Percentiles rank a stretch among this genome's conserved stretches.
Evolutionary conservation across 2,113 vertebrate species (phyloP).

Genomic region (Alosa alosa): DNA sequence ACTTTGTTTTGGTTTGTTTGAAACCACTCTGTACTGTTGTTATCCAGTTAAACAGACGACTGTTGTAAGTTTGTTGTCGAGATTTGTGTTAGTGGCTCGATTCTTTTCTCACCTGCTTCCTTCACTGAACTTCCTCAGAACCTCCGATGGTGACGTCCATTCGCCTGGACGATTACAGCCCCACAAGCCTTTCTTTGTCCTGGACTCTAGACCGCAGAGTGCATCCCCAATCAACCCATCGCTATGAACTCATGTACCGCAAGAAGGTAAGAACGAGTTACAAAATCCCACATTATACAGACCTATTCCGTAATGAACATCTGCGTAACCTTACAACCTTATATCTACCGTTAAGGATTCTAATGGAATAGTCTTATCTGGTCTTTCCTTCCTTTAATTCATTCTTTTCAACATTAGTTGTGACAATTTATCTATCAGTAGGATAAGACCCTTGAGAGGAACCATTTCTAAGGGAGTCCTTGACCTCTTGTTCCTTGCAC

Average conservation of each 20-base stretch:
- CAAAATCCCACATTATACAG: neutral
- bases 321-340: neutral
- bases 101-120: neutral
- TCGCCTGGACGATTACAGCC: constrained; percentile 77
- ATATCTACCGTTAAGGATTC: too few species aligned
- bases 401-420: neutral
- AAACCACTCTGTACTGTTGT: too few species aligned
- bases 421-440: too few species aligned
- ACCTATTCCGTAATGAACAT: neutral
- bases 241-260: constrained; percentile 94
- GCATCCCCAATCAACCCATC: constrained; percentile 77
- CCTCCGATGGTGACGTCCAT: constrained; percentile 87
- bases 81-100: neutral
- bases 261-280: constrained; percentile 78
- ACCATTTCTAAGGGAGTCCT: neutral
- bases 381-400: neutral
- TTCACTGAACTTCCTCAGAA: constrained; percentile 61
- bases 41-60: neutral
- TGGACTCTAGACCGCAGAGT: constrained; percentile 82
- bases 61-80: neutral
- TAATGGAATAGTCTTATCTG: too few species aligned
- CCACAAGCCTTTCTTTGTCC: constrained; percentile 82
- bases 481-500: neutral
- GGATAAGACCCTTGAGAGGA: too few species aligned
- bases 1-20: neutral